Conservation (phyloP, 2,113 vertebrate genomes). For the Burhinus oedicnemus region DNA sequence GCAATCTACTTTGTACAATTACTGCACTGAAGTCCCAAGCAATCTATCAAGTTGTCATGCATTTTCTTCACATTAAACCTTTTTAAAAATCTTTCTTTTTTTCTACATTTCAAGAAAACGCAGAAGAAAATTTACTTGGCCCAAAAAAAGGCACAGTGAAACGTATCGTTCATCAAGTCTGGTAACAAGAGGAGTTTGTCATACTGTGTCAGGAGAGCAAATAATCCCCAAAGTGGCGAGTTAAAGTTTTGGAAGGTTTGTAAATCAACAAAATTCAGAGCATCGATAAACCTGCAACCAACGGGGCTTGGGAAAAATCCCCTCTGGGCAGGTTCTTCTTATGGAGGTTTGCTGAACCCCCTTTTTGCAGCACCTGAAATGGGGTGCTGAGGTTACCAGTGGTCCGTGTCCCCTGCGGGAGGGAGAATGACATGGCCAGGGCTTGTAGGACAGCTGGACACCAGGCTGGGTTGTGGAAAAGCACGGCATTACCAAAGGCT, state of each 20-base stretch:
- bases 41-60: constrained; percentile 53
- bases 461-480: not conserved
- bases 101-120: constrained; percentile 12
- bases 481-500: not conserved
- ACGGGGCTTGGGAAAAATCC: not conserved
- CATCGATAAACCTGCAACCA: not conserved
- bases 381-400: not conserved
- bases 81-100: not conserved
- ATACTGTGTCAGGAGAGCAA: not conserved
- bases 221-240: not conserved
- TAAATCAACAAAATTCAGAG: not conserved
- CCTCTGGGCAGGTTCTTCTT: not conserved
- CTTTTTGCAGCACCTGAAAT: not conserved
- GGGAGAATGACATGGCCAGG: not conserved
- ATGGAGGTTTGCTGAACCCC: not conserved
- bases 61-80: constrained; percentile 40
- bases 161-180: not conserved
- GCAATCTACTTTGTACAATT: constrained; percentile 46
- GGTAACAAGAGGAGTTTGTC: not conserved
- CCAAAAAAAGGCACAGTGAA: not conserved
- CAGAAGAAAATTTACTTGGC: constrained; percentile 7
- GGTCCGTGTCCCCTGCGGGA: not conserved
- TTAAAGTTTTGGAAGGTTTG: not conserved
- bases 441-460: not conserved
- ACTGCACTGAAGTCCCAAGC: constrained; percentile 16